These are phyloP conservation scores for Peromyscus attwateri DNA, from an alignment of 2,797 vertebrate genomes.

Conservation along the genomic window DNA sequence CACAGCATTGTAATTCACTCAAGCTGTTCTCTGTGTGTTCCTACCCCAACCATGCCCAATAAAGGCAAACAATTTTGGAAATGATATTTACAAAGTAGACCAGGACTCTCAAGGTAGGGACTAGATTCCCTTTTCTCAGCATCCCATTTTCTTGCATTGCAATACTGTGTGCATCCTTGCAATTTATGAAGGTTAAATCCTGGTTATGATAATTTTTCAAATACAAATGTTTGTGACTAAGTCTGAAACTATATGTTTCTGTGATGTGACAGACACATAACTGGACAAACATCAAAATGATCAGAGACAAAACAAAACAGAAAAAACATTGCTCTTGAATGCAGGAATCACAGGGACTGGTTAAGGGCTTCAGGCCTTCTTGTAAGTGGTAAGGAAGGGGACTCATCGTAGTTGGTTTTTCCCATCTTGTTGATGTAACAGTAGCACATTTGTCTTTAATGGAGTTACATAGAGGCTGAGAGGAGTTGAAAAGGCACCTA, in stretches of 20 bases:
- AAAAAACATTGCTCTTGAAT: constrained; percentile 17
- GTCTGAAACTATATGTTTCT: background rate
- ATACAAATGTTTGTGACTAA: background rate
- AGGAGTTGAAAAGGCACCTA: background rate
- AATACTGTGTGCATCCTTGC: background rate
- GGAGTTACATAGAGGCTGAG: background rate
- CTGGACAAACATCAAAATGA: constrained; percentile 15
- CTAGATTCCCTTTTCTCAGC: background rate
- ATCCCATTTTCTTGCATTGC: background rate
- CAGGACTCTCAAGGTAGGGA: background rate
- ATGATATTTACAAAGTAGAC: background rate
- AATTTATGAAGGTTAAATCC: constrained; percentile 38
- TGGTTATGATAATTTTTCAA: background rate
- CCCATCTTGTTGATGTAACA: background rate
- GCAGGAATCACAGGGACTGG: background rate
- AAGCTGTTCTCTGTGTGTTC: background rate
- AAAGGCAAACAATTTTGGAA: background rate
- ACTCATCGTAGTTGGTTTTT: background rate
- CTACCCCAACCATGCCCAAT: background rate
- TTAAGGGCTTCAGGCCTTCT: background rate
- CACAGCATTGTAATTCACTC: background rate
- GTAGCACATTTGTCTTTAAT: background rate
- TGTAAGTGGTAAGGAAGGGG: background rate
- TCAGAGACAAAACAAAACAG: background rate
- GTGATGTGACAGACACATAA: background rate